Evolutionary conservation across 2,888 invertebrate genomes (phyloP), one percentile per base, ranked within the genome.

Genomic region (Metalampra italica): DNA sequence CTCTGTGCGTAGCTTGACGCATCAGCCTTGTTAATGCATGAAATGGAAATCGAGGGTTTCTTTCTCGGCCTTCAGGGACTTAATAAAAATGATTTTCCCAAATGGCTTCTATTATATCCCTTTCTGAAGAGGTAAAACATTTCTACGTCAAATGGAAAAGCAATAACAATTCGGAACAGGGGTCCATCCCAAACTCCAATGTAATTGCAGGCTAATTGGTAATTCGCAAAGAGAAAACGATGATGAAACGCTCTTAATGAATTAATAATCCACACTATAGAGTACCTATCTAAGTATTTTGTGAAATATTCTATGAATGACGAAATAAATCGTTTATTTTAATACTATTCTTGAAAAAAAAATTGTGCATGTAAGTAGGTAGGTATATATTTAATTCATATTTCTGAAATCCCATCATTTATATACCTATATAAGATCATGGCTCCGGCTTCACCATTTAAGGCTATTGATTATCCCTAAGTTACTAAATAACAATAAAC

Each of bases 1-100:
- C 68, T 60, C 63, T 64, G 62, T 59, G 66, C 64, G 60, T 64
- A 58, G 64, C 66, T 63, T 73, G 68, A 70, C 68, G 61, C 68
- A 70, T 65, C 60, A 38, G 45, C 37, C 63, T 60, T 55, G 65
- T 62, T 70, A 72, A 68, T 68, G 61, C 59, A 70, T 65, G 63
- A 68, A 72, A 74, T 74, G 69, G 68, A 69, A 71, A 73, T 68
- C 53, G 52, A 48, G 47, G 52, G 57, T 62, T 59, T 60, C 50
- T 60, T 36, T 57, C 55, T 58, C 51, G 47, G 52, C 43, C 56
- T 54, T 51, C 47, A 54, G 55, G 54, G 34, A 57, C 56, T 59
- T 55, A 57, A 55, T 59, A 58, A 56, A 45, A 50, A 54, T 43
- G 46, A 38, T 38, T 46, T 46, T 39, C 29, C 38, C 14, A 14